Conservation (phyloP, 2,888 invertebrate species). For the Leptogaster cylindrica region DNA sequence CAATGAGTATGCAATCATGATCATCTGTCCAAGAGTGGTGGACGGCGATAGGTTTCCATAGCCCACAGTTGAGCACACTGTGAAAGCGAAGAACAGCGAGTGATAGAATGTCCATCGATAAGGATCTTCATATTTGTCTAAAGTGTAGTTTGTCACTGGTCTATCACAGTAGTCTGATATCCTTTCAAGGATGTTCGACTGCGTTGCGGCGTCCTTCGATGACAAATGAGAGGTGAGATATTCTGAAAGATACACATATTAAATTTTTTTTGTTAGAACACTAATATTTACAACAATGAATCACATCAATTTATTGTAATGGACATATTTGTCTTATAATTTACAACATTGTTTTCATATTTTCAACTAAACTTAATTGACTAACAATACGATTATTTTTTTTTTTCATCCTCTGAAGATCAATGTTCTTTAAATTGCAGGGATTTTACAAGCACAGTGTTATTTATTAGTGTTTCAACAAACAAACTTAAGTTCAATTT, state of each 20-base stretch:
- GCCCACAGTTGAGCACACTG: constrained; percentile 90
- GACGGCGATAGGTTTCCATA: constrained; percentile 91
- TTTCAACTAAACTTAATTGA: too few relatives aligned
- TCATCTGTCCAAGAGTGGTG: constrained; percentile 76
- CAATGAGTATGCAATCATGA: constrained; percentile 87
- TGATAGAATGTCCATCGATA: constrained; percentile 89
- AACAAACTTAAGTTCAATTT: too few relatives aligned
- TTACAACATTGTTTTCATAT: too few relatives aligned
- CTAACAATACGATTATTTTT: too few relatives aligned
- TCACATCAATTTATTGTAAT: too few relatives aligned
- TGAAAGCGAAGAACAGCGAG: constrained; percentile 89
- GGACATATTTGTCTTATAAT: too few relatives aligned
- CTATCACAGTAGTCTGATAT: constrained; percentile 78
- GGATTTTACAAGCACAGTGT: too few relatives aligned
- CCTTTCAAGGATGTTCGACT: constrained; percentile 61
- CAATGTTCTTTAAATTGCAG: too few relatives aligned
- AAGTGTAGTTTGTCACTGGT: constrained; percentile 71
- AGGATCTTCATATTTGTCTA: constrained; percentile 67
- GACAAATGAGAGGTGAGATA: constrained; percentile 56
- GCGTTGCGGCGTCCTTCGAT: constrained; percentile 54
- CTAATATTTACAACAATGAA: too few relatives aligned
- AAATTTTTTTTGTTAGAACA: too few relatives aligned
- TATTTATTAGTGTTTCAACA: too few relatives aligned
- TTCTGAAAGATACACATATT: constrained; percentile 55
- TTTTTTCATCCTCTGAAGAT: too few relatives aligned